phyloP scores from a whole-genome alignment of 2,113 vertebrate species.

The Ploceus nigricollis region DNA sequence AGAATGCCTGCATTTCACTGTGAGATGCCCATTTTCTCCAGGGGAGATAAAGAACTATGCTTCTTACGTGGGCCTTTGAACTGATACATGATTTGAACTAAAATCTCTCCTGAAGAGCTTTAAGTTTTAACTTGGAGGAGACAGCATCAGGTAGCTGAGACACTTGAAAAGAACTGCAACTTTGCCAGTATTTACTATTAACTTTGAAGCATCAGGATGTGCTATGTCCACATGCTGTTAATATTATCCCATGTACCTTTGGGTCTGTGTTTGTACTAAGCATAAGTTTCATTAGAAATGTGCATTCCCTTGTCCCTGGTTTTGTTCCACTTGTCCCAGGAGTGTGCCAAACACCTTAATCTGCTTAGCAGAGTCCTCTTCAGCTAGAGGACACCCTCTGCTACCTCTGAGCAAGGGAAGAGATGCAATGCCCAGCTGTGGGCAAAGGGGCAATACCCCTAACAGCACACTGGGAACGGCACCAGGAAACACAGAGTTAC shows the following conservation, averaged over 20 bases:
- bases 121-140: neutral
- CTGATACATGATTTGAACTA: neutral
- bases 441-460: neutral
- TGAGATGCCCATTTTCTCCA: neutral
- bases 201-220: neutral
- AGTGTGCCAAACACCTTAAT: accelerated
- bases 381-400: neutral
- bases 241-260: accelerated
- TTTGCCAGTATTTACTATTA: no score
- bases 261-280: neutral
- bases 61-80: neutral
- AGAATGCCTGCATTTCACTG: neutral
- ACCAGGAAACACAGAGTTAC: neutral
- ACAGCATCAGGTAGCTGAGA: neutral
- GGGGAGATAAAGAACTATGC: neutral
- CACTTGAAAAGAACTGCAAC: neutral
- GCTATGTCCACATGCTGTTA: neutral
- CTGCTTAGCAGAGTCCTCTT: neutral
- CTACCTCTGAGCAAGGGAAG: neutral
- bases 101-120: neutral
- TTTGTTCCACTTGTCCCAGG: neutral
- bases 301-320: neutral
- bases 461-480: accelerated
- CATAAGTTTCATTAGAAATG: neutral
- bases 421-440: neutral